These are phyloP conservation scores for Harpagoxenus sublaevis DNA, from an alignment of 2,888 invertebrate species.

Conservation along the genomic window DNA sequence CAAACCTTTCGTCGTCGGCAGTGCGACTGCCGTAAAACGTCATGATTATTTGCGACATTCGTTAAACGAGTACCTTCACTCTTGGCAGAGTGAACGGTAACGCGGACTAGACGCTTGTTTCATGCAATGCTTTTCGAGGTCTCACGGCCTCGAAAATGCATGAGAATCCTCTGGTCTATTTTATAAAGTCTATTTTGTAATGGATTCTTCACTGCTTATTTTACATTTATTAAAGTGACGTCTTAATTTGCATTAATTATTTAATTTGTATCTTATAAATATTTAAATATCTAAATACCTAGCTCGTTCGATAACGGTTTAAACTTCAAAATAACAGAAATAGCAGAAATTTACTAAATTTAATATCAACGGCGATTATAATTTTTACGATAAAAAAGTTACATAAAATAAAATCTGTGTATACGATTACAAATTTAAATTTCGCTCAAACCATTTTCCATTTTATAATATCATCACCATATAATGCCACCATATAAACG, in stretches of 20 bases:
- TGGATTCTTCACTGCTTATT: not conserved
- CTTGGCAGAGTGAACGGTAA: not conserved
- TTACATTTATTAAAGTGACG: not conserved
- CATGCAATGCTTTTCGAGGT: not conserved
- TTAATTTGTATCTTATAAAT: not conserved
- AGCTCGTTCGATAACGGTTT: not conserved
- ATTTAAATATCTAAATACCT: not conserved
- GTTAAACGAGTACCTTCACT: constrained; percentile 31
- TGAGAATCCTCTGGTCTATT: not conserved
- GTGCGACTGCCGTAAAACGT: constrained; percentile 14
- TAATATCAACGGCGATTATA: not conserved
- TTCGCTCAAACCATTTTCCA: not conserved
- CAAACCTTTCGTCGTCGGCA: constrained; percentile 30
- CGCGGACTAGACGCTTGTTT: not conserved
- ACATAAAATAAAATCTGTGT: not conserved
- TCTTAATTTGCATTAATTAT: not conserved
- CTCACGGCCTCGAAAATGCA: not conserved
- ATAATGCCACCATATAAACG: too few relatives aligned
- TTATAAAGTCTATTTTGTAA: constrained; percentile 8
- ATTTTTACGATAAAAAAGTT: not conserved
- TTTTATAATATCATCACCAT: not conserved
- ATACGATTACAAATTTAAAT: not conserved
- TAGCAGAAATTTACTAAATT: not conserved
- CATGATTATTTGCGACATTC: constrained; percentile 44
- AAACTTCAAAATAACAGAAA: not conserved